These are phyloP conservation scores for Drosophila sproati DNA, from an alignment of 1,140 invertebrate species.

Conservation along the genomic window DNA sequence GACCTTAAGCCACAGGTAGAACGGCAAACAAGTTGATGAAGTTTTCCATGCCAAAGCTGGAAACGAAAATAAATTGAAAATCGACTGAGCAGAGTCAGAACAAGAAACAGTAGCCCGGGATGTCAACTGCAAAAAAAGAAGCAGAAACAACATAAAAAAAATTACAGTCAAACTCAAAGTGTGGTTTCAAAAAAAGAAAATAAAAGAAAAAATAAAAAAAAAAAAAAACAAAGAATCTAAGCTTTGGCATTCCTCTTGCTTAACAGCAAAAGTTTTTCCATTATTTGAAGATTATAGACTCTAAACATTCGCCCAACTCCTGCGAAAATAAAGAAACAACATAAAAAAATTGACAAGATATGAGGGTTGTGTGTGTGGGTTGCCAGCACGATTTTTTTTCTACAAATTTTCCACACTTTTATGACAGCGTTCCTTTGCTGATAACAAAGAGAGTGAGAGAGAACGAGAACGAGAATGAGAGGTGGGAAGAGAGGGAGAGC, in stretches of 20 bases:
- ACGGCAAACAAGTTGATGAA: slow-evolving; percentile 75
- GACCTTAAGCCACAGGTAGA: slow-evolving; percentile 81
- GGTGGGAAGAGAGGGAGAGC: slow-evolving; percentile 11
- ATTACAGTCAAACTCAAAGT: slow-evolving; percentile 40
- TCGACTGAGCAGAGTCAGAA: slow-evolving; percentile 63
- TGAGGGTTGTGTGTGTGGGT: slow-evolving; percentile 43
- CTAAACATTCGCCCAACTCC: slow-evolving; percentile 63
- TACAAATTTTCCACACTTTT: slow-evolving; percentile 76
- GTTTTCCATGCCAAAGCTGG: slow-evolving; percentile 39
- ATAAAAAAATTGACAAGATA: slow-evolving; percentile 61
- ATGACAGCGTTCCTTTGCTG: slow-evolving; percentile 66
- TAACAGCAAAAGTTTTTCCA: slow-evolving; percentile 84
- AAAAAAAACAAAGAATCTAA: slow-evolving; percentile 72
- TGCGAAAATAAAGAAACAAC: slow-evolving; percentile 9
- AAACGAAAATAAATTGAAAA: slow-evolving; percentile 73
- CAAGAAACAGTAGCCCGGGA: slow-evolving; percentile 53
- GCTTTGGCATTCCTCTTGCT: slow-evolving; percentile 79
- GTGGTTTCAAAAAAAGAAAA: slow-evolving; percentile 55
- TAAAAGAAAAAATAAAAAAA: neutral
- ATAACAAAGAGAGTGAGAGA: slow-evolving; percentile 48
- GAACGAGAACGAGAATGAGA: slow-evolving; percentile 35
- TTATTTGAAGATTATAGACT: slow-evolving; percentile 84
- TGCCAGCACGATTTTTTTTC: slow-evolving; percentile 71
- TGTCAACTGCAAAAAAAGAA: slow-evolving; percentile 65
- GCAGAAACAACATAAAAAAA: slow-evolving; percentile 15